Evolutionary conservation across 2,797 vertebrate species (phyloP), one percentile per base, ranked within the genome.

Genomic region (Paramormyrops hopkinsi): DNA sequence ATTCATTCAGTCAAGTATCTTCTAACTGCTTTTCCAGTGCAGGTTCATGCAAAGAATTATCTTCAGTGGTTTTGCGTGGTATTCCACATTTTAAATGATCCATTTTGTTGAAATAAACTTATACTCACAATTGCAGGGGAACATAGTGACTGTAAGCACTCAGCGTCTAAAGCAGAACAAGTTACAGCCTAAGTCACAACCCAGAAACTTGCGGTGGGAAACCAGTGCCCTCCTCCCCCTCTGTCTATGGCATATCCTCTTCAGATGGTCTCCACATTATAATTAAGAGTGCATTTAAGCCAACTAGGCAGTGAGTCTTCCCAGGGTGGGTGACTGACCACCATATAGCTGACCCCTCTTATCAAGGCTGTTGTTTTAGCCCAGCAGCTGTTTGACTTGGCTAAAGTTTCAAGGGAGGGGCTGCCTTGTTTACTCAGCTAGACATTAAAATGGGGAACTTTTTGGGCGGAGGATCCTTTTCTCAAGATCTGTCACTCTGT

Each of bases 171-270:
- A 73, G 50, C 69, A 33, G 93, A 90, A 92, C 89, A 86, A 90
- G 91, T 82, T 92, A 87, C 86, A 46, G 87, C 50, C 29, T 87
- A 62, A 88, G 59, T 85, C 54, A n/a, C 76, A 82, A 88, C 94
- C 93, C 94, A 94, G 94, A 95, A 95, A 94, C 93, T 94, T 95
- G 94, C 86, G 94, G 95, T 96, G 96, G 95, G 95, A 96, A 95
- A 93, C 93, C 93, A 89, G 92, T 95, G 94, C 94, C 95, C 95
- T 95, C 94, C 94, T 90, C 94, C 91, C 94, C 94, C 94, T 94
- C 94, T 95, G 95, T 95, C 96, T 96, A 95, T 95, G 95, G 95
- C 95, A 96, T 95, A 96, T 96, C 95, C 95, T 96, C 93, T 94
- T 95, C 91, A 95, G 95, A 96, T 96, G 95, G 95, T 95, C 94